Evolutionary conservation across 2,888 invertebrate genomes (phyloP), one percentile per base, ranked within the genome.

Genomic region (Mesodorylaimus sp.): DNA sequence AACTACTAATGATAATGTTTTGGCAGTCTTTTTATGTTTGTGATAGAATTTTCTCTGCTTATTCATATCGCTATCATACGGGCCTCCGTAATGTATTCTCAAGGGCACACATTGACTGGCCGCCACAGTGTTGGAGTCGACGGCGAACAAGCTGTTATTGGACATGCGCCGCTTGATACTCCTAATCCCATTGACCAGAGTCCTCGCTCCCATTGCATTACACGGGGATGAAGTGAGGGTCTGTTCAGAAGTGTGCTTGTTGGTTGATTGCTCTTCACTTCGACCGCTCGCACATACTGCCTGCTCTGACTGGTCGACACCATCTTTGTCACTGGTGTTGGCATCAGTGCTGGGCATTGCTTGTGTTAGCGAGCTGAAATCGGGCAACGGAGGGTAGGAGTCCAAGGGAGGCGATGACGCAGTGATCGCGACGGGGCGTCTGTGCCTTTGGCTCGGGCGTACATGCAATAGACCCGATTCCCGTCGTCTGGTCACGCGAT

Each of bases 71-170:
- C 3, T 19, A 5, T 24, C 42, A 41, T n/a, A 10, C 3, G 25
- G n/a, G 2, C 48, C 48, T 3, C 48, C 48, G 41, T 47, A 47
- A 26, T 47, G 48, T 3, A 41, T 25, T 19, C 48, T 45, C 32
- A 32, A 16, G 16, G 32, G 32, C n/a, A n/a, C n/a, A n/a, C n/a
- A n/a, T n/a, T n/a, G n/a, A 10, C 10, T 32, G 7, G 16, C 7
- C 32, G 16, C 32, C 10, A 10, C 16, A 32, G 32, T 32, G 7
- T 32, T 32, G 16, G 10, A 10, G 32, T 32, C 32, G 10, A 16
- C 7, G 10, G 7, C 16, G 7, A 10, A 10, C 32, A 32, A 32
- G 7, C 10, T 10, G 16, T 16, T 16, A 16, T 32, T 32, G 10
- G 32, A 32, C 7, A 16, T 10, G 7, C 16, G 32, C 32, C 10